Conservation (phyloP, 2,113 vertebrate genomes). For the Heloderma charlesbogerti region DNA sequence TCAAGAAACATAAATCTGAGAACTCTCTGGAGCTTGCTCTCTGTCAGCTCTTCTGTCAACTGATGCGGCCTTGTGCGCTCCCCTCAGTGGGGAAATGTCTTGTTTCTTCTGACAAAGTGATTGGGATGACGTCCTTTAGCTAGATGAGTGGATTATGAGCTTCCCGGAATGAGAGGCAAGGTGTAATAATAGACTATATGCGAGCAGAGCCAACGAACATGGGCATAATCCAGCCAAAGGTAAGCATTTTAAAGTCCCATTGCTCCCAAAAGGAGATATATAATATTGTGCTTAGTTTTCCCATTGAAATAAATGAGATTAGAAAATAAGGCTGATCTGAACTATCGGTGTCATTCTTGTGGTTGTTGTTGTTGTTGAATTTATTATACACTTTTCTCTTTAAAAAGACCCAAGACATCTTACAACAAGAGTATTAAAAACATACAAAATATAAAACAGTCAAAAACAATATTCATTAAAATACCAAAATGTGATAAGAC, state of each 20-base stretch:
- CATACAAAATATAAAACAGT: too few species aligned
- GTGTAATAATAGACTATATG: slow-evolving; percentile 1
- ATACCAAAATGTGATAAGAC: too few species aligned
- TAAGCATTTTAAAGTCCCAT: neutral
- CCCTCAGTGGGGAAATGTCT: slow-evolving; percentile 21
- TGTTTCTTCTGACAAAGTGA: slow-evolving; percentile 43
- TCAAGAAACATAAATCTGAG: slow-evolving; percentile 24
- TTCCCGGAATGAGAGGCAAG: slow-evolving; percentile 38
- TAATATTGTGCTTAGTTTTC: neutral
- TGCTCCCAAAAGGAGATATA: neutral
- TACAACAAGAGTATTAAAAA: too few species aligned
- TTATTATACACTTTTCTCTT: too few species aligned
- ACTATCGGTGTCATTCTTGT: fast-evolving
- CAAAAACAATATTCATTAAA: too few species aligned
- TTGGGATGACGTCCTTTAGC: slow-evolving; percentile 56
- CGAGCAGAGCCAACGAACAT: slow-evolving; percentile 1
- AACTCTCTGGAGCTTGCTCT: slow-evolving; percentile 37
- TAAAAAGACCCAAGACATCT: too few species aligned
- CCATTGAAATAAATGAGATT: neutral
- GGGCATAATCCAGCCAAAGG: neutral
- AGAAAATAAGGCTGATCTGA: neutral
- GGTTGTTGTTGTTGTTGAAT: too few species aligned
- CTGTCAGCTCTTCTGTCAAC: slow-evolving; percentile 40
- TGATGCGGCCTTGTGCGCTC: neutral
- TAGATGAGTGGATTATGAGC: slow-evolving; percentile 46